Evolutionary conservation across 1,140 invertebrate genomes (phyloP).

Genomic region (Ctenoplectra terminalis): DNA sequence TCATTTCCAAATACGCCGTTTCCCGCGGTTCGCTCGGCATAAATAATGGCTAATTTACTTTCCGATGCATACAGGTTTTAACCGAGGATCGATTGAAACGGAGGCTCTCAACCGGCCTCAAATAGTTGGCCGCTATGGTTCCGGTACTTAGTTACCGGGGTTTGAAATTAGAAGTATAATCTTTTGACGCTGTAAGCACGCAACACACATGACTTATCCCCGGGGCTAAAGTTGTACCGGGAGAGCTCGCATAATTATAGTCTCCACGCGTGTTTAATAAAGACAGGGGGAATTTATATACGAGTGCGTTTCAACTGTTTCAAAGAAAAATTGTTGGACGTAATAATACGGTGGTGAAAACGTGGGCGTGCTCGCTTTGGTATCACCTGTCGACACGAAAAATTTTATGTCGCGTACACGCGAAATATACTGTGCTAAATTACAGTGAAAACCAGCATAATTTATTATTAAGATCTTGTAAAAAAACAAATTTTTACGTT

Average conservation of each 20-base stretch:
- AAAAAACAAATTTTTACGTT: background rate
- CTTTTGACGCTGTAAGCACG: slow-evolving; percentile 22
- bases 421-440: background rate
- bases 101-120: background rate
- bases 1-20: background rate
- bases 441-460: background rate
- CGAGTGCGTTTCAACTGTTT: background rate
- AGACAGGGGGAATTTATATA: slow-evolving; percentile 18
- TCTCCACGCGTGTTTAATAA: slow-evolving; percentile 5
- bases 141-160: slow-evolving; percentile 6
- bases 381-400: background rate
- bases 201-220: slow-evolving; percentile 8
- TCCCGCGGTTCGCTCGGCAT: background rate
- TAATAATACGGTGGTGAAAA: background rate
- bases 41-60: background rate
- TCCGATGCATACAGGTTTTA: background rate
- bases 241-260: slow-evolving; percentile 12
- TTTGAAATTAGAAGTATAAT: slow-evolving; percentile 37
- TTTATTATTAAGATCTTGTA: background rate
- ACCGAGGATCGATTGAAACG: slow-evolving; percentile 4
- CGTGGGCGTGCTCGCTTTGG: no score
- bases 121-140: slow-evolving; percentile 7
- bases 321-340: background rate
- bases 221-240: background rate
- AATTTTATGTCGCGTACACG: background rate